Base-by-base conservation (phyloP, 2,888 invertebrate genomes). In the Synergus japonicus region DNA sequence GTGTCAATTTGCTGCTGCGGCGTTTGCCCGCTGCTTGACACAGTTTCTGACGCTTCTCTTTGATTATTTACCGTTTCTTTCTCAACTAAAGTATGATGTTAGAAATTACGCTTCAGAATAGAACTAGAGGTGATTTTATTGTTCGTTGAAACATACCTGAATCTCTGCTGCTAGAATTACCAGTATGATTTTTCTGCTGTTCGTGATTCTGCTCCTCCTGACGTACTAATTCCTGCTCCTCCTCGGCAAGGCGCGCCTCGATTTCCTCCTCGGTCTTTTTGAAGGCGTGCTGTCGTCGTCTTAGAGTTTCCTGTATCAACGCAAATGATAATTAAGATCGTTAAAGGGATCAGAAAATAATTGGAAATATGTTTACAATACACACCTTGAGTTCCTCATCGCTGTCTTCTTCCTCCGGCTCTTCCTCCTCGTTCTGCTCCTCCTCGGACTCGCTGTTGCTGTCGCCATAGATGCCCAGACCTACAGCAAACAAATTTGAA, bases 401-500 rank as follows among this genome's bases (percentile, higher is more conserved):
- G 49, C 96, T 95, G 86, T 95, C 95, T 77, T 92, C 92, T 4
- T 91, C 91, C 65, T 90, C 90, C n/a, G 84, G 85, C 78, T 89
- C 89, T 67, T 89, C 90, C 54, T 92, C 92, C 2, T 95, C 93
- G 79, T 94, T 91, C 64, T 92, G 93, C 76, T 93, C 93, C 69
- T 92, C 92, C 82, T 92, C 93, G 64, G 92, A 91, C 92, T 91
- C 95, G 80, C 94, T 94, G 88, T 92, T 93, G 92, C 95, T 96
- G 92, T 96, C 96, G 89, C 95, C 97, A 93, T 97, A 97, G 86
- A 95, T 97, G 91, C 96, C 97, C 93, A 97, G 95, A 90, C 97
- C 97, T 96, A 95, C 76, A 88, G 82, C 78, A 81, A 46, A 83
- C 49, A 82, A 82, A 79, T 78, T 37, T 22, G 77, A 79, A 73